Base-by-base conservation (phyloP, 2,113 vertebrate species). In the Recurvirostra avosetta region DNA sequence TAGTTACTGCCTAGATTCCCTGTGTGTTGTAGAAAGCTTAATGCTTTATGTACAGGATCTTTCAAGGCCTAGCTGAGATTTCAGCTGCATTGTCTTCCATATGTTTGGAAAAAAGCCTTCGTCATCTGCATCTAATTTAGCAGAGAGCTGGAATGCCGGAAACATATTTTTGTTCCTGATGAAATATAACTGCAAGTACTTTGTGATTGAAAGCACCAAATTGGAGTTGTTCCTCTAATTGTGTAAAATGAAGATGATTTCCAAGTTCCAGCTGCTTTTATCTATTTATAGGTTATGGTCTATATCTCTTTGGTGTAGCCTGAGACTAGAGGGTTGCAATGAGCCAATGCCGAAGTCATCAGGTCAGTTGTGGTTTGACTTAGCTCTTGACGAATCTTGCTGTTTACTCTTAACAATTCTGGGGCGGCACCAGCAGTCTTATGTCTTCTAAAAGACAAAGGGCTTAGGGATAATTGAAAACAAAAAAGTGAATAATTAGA, bases 61-160 rank as follows among this genome's bases (percentile, higher is more conserved):
- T 34, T 61, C 43, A 88, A 71, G 66, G 67, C 73, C 71, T 88
- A 79, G 77, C 76, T 78, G 88, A 94, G 47, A 63, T 74, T 92
- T 85, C 56, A 47, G 41, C 84, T 86, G 34, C 14, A 0, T 92
- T 80, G 70, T 74, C 68, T 83, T 74, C 92, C 82, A 78, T 90
- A 74, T 86, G 73, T 76, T 91, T 92, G 90, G 41, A n/a, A 78
- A 79, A 73, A 67, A 79, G 1, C 5, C 27, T 74, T 71, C 55
- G 8, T 88, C 94, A 85, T 56, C 73, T 97, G 95, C 30, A 36
- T 92, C 63, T 74, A 63, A 96, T 96, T 97, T 95, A 94, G 58
- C 50, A 70, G 71, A 76, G 75, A 82, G 88, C 55, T 88, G 82
- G 68, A 89, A 67, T 92, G 86, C 83, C 5, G 20, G 94, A 93